Evolutionary conservation across 2,797 vertebrate species (phyloP).

Genomic region (Chaetodon trifasciatus): DNA sequence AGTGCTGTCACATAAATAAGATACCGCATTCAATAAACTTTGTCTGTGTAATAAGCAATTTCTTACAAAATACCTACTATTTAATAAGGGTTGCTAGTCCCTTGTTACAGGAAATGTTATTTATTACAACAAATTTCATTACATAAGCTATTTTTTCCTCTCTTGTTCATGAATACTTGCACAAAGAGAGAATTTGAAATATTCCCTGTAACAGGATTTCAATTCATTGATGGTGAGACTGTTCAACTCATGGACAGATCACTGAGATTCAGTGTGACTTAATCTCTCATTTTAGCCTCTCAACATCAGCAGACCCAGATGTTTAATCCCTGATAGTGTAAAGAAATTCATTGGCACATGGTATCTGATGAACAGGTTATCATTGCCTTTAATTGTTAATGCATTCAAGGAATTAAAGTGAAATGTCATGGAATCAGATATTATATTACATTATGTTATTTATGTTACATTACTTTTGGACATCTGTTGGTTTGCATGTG

Average conservation of each 20-base stretch:
- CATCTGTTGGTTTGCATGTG: not conserved
- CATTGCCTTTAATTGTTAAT: not conserved
- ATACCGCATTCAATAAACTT: not conserved
- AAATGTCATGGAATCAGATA: not conserved
- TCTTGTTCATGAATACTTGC: not conserved
- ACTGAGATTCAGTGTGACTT: slow-evolving; percentile 14
- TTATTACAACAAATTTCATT: not conserved
- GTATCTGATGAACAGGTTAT: not conserved
- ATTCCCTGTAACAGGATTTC: not conserved
- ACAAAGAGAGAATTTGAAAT: not conserved
- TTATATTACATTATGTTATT: not conserved
- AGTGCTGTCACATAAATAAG: not conserved
- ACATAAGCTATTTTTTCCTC: too few relatives aligned
- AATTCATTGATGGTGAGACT: not conserved
- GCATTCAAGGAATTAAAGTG: not conserved
- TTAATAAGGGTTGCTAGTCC: not conserved
- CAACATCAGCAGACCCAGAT: slow-evolving; percentile 25
- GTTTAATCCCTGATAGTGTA: slow-evolving; percentile 16
- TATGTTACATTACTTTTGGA: not conserved
- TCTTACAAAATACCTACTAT: not conserved
- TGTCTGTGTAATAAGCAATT: not conserved
- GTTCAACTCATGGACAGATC: slow-evolving; percentile 9
- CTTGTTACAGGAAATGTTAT: not conserved
- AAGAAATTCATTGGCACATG: not conserved
- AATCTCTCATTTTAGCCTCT: slow-evolving; percentile 26